Conservation (phyloP, 2,113 vertebrate genomes). For the Callorhinus ursinus region DNA sequence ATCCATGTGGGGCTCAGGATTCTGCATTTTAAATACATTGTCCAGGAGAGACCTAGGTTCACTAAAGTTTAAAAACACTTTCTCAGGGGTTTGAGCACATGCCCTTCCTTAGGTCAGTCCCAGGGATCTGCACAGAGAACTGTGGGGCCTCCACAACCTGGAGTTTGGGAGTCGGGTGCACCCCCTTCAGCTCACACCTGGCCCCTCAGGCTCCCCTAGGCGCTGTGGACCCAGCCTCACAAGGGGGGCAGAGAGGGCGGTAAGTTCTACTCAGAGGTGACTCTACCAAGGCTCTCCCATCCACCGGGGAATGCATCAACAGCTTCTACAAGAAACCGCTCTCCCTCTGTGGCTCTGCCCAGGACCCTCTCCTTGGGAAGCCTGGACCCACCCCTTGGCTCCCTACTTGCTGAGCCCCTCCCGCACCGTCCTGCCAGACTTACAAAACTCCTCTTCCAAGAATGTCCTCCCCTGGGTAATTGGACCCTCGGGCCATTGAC, state of each 20-base stretch:
- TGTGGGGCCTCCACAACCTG: background rate
- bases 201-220: background rate
- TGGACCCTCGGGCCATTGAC: constrained; percentile 79
- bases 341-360: background rate
- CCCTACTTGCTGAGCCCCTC: constrained; percentile 27
- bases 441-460: constrained; percentile 68
- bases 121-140: background rate
- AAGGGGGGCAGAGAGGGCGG: background rate
- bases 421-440: constrained; percentile 57
- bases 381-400: background rate
- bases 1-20: background rate
- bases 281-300: background rate
- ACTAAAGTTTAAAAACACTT: background rate
- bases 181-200: background rate
- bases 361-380: constrained; percentile 14
- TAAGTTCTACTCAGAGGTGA: background rate
- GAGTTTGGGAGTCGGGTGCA: background rate
- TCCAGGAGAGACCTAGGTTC: background rate
- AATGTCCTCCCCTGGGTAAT: constrained; percentile 77
- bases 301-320: background rate
- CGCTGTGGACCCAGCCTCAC: background rate
- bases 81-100: background rate
- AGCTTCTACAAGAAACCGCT: background rate
- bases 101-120: background rate
- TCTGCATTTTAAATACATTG: background rate